phyloP scores from a whole-genome alignment of 2,797 vertebrate species.

The Labroides dimidiatus region DNA sequence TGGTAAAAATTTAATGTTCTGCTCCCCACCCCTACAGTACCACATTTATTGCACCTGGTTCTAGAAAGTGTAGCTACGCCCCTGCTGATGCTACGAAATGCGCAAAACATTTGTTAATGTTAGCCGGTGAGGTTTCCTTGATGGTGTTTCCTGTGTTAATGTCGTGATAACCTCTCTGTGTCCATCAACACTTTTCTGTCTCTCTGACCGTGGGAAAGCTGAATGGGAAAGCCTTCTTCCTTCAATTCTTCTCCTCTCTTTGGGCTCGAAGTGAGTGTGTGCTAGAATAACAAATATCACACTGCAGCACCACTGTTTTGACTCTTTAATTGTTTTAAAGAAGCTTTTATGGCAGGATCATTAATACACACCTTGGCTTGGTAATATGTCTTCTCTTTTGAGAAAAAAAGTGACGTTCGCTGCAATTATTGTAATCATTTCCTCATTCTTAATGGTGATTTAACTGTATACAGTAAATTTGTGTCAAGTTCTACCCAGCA shows the following conservation, averaged over 20 bases:
- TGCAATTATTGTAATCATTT: slow-evolving; percentile 20
- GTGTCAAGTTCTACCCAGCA: slow-evolving; percentile 35
- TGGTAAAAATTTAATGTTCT: too few relatives aligned
- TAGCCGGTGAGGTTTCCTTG: slow-evolving; percentile 26
- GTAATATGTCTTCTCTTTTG: not conserved
- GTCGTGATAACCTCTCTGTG: slow-evolving; percentile 55
- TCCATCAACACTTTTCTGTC: slow-evolving; percentile 53
- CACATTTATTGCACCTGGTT: not conserved
- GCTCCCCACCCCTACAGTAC: not conserved
- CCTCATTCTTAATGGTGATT: slow-evolving; percentile 22
- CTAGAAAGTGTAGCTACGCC: not conserved
- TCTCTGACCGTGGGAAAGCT: slow-evolving; percentile 74
- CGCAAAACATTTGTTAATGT: slow-evolving; percentile 28
- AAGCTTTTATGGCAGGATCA: slow-evolving; percentile 15
- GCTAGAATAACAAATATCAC: slow-evolving; percentile 58
- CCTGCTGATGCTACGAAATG: not conserved
- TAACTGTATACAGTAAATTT: slow-evolving; percentile 42
- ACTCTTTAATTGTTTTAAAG: slow-evolving; percentile 37
- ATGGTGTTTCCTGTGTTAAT: slow-evolving; percentile 57
- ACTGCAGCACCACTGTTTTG: slow-evolving; percentile 33
- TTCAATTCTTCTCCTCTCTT: slow-evolving; percentile 66
- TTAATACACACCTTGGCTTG: slow-evolving; percentile 6
- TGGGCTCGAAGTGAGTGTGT: slow-evolving; percentile 39
- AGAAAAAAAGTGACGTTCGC: not conserved
- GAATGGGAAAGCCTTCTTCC: slow-evolving; percentile 67